Conservation (phyloP, 2,888 invertebrate species). For the Tethea ocularis region DNA sequence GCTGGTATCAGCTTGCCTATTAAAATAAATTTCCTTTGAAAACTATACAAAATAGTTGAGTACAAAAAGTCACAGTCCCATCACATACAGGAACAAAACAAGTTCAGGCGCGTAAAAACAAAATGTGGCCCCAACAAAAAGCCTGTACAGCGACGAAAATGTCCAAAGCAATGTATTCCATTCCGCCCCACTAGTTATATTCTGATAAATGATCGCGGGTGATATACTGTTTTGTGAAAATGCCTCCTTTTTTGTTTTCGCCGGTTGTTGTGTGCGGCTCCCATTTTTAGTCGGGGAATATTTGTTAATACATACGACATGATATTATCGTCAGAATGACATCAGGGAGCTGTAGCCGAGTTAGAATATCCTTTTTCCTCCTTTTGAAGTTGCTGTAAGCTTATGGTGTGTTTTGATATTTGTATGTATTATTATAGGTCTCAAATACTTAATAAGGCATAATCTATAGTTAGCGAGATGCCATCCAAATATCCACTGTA, state of each 20-base stretch:
- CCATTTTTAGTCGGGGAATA: conserved; percentile 35
- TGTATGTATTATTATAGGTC: no score
- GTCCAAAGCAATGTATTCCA: conserved; percentile 68
- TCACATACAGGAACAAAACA: conserved; percentile 16
- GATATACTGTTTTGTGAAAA: conserved; percentile 54
- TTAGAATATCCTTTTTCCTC: not conserved
- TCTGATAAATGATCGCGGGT: conserved; percentile 77
- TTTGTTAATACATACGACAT: conserved; percentile 12
- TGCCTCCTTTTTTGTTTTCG: conserved; percentile 50
- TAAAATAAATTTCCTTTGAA: not conserved
- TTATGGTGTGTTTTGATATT: no score
- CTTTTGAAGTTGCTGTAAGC: not conserved
- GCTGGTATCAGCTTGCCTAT: not conserved
- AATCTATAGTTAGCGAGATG: not conserved
- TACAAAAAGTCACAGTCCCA: conserved; percentile 4
- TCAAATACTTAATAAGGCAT: no score
- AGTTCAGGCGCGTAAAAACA: conserved; percentile 29
- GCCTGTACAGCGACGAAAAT: conserved; percentile 50
- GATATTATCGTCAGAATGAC: conserved; percentile 7
- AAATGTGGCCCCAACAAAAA: conserved; percentile 40
- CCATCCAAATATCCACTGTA: not conserved
- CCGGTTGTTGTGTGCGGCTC: conserved; percentile 25
- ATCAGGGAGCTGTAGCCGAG: not conserved
- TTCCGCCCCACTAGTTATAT: conserved; percentile 77
- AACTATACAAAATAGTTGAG: conserved; percentile 11